phyloP scores from a whole-genome alignment of 2,888 invertebrate genomes.

The Stenodera caucasica region DNA sequence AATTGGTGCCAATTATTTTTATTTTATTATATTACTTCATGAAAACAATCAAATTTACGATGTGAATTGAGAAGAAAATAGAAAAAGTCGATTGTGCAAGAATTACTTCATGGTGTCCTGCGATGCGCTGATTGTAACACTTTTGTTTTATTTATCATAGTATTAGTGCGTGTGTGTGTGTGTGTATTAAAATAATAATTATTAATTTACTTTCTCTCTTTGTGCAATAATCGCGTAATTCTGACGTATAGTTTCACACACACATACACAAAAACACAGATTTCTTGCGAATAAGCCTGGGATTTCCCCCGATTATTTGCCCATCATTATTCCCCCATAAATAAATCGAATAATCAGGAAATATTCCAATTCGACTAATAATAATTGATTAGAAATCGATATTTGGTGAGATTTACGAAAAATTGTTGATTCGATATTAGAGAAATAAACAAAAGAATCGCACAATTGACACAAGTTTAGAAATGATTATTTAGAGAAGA shows the following conservation, averaged over 20 bases:
- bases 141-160: constrained; percentile 18
- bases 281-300: constrained; percentile 1
- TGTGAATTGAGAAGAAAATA: constrained; percentile 13
- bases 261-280: neutral
- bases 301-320: too few species aligned
- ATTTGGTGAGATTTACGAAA: neutral
- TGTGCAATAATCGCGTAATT: constrained; percentile 7
- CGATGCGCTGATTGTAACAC: constrained; percentile 47
- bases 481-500: constrained; percentile 22
- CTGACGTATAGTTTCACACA: constrained; percentile 7
- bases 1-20: neutral
- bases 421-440: too few species aligned
- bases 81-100: constrained; percentile 45
- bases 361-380: too few species aligned
- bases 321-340: too few species aligned
- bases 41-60: neutral
- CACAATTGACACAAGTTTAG: constrained; percentile 1
- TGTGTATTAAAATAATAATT: constrained; percentile 36
- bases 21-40: neutral
- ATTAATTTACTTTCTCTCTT: constrained; percentile 39
- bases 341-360: too few species aligned
- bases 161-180: constrained; percentile 19
- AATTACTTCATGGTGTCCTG: constrained; percentile 47
- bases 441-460: neutral
- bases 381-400: neutral